Evolutionary conservation across 2,797 vertebrate species (phyloP).

Genomic region (Phrynocephalus guinanensis): DNA sequence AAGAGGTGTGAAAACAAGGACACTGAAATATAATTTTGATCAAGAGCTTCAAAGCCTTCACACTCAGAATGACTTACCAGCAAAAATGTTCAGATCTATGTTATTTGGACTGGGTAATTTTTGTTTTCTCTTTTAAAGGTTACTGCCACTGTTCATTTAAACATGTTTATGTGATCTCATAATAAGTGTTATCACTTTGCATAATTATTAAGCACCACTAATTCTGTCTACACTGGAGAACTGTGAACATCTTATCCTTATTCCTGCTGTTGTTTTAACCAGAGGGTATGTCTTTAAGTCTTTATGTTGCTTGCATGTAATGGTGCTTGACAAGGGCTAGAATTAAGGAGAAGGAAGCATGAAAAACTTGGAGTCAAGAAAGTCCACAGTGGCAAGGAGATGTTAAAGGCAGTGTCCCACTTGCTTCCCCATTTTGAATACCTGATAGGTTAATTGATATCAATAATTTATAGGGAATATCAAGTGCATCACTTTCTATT

Average conservation of each 20-base stretch:
- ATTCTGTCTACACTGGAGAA: constrained; percentile 72
- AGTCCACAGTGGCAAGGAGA: constrained; percentile 8
- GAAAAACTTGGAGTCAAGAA: constrained; percentile 53
- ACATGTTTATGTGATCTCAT: constrained; percentile 70
- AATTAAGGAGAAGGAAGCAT: constrained; percentile 46
- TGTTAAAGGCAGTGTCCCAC: constrained; percentile 38
- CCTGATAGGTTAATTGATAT: constrained; percentile 33
- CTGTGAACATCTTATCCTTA: constrained; percentile 55
- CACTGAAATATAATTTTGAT: constrained; percentile 54
- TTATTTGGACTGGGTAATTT: constrained; percentile 63
- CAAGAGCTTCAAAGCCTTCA: constrained; percentile 41
- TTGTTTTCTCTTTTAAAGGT: constrained; percentile 69
- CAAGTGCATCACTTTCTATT: neutral
- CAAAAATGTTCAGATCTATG: constrained; percentile 55
- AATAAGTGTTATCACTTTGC: constrained; percentile 75
- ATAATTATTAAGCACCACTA: constrained; percentile 77
- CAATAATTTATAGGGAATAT: rapidly evolving
- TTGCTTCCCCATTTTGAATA: neutral
- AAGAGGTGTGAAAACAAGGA: constrained; percentile 24
- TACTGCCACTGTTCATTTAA: constrained; percentile 75
- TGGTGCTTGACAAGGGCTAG: constrained; percentile 69
- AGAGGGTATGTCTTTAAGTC: constrained; percentile 71
- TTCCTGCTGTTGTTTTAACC: constrained; percentile 57
- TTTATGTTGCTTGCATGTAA: constrained; percentile 71
- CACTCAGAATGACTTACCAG: constrained; percentile 36